Evolutionary conservation across 2,797 vertebrate species (phyloP).

Genomic region (Enteromius trimaculatus): DNA sequence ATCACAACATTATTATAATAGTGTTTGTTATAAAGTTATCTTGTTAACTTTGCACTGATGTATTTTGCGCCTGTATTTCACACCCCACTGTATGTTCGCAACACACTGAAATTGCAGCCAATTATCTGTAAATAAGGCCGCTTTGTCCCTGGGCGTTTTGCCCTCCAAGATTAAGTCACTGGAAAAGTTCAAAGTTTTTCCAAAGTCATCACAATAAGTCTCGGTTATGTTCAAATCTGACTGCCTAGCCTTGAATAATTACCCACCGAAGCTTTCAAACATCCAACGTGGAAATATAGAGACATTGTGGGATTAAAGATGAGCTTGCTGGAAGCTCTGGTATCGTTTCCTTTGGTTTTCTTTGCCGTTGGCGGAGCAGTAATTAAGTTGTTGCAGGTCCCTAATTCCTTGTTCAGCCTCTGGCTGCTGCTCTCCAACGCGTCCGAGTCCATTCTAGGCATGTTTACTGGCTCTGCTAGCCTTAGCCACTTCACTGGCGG

Average conservation of each 20-base stretch:
- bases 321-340: slow-evolving; percentile 42
- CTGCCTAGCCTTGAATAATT: slow-evolving; percentile 41
- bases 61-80: slow-evolving; percentile 12
- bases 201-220: slow-evolving; percentile 58
- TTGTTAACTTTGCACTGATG: background rate
- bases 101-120: slow-evolving; percentile 27
- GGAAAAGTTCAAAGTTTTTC: slow-evolving; percentile 64
- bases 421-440: slow-evolving; percentile 55
- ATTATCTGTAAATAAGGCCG: slow-evolving; percentile 9
- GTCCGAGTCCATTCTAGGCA: slow-evolving; percentile 55
- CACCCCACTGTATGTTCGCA: slow-evolving; percentile 9
- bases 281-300: slow-evolving; percentile 9
- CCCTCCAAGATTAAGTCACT: slow-evolving; percentile 34
- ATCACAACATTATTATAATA: background rate
- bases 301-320: slow-evolving; percentile 54
- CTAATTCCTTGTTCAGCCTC: slow-evolving; percentile 60
- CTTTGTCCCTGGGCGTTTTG: slow-evolving; percentile 17
- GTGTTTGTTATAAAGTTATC: background rate
- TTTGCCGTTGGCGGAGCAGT: slow-evolving; percentile 42
- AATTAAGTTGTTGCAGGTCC: slow-evolving; percentile 62
- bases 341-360: slow-evolving; percentile 39
- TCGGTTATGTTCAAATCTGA: slow-evolving; percentile 50
- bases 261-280: background rate
- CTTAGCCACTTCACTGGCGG: slow-evolving; percentile 48
- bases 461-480: slow-evolving; percentile 62